Evolutionary conservation across 2,113 vertebrate genomes (phyloP), one percentile per base, ranked within the genome.

Genomic region (Malurus melanocephalus): DNA sequence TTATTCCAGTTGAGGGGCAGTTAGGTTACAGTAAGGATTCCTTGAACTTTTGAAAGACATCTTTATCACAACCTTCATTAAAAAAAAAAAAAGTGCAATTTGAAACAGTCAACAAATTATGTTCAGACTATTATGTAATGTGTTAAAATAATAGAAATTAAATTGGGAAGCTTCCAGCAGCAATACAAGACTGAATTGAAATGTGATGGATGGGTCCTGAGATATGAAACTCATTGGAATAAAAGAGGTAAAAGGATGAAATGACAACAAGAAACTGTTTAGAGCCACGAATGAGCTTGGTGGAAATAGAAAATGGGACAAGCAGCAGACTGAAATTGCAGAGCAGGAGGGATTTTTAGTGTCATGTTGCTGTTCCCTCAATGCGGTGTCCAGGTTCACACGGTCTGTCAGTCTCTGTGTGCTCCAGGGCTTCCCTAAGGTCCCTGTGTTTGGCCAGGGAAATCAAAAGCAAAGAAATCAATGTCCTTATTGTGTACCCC

Each of bases 401-500:
- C 0, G 0, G 20, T 11, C 38, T 73, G 14, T 38, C 40, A n/a
- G 60, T 38, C 16, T 0, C 45, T 38, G 3, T 9, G 61, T 7
- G 16, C 43, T 77, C 40, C 30, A n/a, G 23, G 10, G 27, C 56
- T 48, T 73, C 62, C 45, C 28, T 56, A 6, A 43, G 3, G 14
- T 20, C 30, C 9, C 42, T 3, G 5, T 17, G 6, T 60, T 48
- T 53, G 27, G 16, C 30, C 49, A 67, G 32, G 16, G 19, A 79
- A 74, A 78, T 22, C 14, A 48, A 80, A 78, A 64, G 2, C 16
- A 71, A 79, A 66, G 28, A 71, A n/a, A 20, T 57, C 24, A 26
- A 24, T 19, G 16, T 21, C 9, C 9, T 13, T 61, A 53, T 49
- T 87, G 40, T 46, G 24, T 9, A 14, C 5, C 8, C 6, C 7